Evolutionary conservation across 2,797 vertebrate species (phyloP), one percentile per base, ranked within the genome.

Genomic region (Gymnothorax javanicus): DNA sequence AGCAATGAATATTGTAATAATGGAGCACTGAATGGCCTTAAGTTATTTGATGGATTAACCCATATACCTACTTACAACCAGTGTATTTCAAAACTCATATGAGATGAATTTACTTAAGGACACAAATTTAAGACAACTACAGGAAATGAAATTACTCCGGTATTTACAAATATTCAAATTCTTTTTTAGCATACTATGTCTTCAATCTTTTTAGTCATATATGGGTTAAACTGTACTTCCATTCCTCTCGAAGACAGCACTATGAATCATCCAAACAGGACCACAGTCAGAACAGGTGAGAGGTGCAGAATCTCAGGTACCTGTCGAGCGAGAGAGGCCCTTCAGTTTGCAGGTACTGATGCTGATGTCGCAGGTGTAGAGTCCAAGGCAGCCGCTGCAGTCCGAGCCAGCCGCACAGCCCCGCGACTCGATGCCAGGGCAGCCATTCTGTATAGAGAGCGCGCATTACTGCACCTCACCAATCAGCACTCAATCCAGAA

Each of bases 381-480:
- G 89, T 8, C 91, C 90, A 2, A 91, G 89, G 87, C 92, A 92
- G 23, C 90, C 90, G 4, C 84, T 9, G 67, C 91, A 92, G 54
- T 91, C 84, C 4, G 75, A 43, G 25, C 60, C 60, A 0, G 50
- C 43, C 60, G 12, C 88, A 82, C 90, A 93, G 8, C 50, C 86
- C 54, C 69, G 86, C 7, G 85, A 52, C 62, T 89, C 87, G 56
- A 93, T 89, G 25, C 81, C 87, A 56, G n/a, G 62, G 20, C 91
- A 93, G 85, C 88, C 84, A 50, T 88, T 85, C 91, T 93, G 82
- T 27, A 58, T 11, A 20, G 4, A 6, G 20, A 3, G n/a, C n/a
- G 1, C 33, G 54, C 23, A 67, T 27, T 4, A 82, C 15, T n/a
- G 58, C 52, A 17, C 3, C 57, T n/a, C 33, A 60, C 11, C 17